phyloP scores from a whole-genome alignment of 2,888 invertebrate genomes.

The Trichogramma dendrolimi region DNA sequence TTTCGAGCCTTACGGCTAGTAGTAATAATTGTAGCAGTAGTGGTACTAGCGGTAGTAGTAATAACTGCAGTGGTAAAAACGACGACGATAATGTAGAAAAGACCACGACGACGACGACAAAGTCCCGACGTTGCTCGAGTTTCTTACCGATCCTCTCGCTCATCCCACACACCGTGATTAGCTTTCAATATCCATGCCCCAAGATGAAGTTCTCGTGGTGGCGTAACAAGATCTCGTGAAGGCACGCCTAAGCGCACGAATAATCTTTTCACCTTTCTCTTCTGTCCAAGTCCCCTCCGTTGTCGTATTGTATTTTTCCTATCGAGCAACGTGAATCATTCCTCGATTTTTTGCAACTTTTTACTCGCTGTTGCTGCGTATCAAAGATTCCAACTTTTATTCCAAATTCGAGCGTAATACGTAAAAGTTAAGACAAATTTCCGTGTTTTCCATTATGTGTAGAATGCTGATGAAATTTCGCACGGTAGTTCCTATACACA shows the following conservation, averaged over 20 bases:
- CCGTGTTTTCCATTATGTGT: no score
- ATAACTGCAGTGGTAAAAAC: not conserved
- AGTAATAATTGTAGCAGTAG: not conserved
- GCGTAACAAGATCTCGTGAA: conserved; percentile 66
- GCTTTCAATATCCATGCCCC: conserved; percentile 51
- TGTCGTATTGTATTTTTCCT: no score
- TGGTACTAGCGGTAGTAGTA: not conserved
- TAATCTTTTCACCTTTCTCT: not conserved
- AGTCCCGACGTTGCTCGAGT: conserved; percentile 40
- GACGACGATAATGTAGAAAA: not conserved
- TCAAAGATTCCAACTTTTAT: no score
- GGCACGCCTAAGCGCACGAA: conserved; percentile 41
- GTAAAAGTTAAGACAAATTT: no score
- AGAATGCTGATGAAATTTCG: no score
- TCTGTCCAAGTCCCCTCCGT: not conserved
- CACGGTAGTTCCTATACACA: no score
- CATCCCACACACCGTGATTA: conserved; percentile 46
- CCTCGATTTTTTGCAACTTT: no score
- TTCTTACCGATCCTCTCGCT: conserved; percentile 47
- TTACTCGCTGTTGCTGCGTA: no score
- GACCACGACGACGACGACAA: conserved; percentile 1
- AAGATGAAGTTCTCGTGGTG: conserved; percentile 62
- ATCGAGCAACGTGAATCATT: no score
- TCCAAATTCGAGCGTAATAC: no score
- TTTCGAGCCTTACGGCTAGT: no score